Base-by-base conservation (phyloP, 2,888 invertebrate genomes). In the Poecilobothrus nobilitatus region DNA sequence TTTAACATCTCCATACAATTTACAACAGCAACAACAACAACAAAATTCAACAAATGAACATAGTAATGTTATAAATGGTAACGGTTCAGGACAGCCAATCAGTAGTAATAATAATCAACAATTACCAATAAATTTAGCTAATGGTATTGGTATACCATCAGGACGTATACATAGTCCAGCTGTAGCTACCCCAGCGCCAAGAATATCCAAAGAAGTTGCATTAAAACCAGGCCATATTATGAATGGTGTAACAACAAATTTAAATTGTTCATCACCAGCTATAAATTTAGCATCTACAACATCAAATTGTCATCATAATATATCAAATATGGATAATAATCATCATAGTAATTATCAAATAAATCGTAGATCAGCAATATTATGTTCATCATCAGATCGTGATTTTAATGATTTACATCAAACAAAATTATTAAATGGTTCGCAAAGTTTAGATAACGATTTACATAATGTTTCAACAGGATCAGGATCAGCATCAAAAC, bases 131-230 rank as follows among this genome's bases (percentile, higher is more conserved):
- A 65, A 37, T 65, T 53, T 53, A 53, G 20, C 65, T 20, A 34
- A 34, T 65, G 34, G 34, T 8, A 65, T 20, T 4, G 20, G 10
- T 37, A 27, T 65, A 20, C 37, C 76, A 70, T 71, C 76, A 22
- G 77, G 77, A n/a, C 73, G 78, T 68, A 79, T 81, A 67, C 76
- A 79, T 68, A 78, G 76, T 68, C 79, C 80, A 37, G 82, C 82
- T 3, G 76, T 78, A 44, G 79, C 79, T 5, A 78, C 80, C 22
- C 81, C 79, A 41, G 80, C 82, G 0, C 78, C 78, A 0, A 76
- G 81, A 15, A 76, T 81, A 61, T 76, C 80, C 67, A 82, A 82
- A 74, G 81, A 82, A 73, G 73, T 81, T 44, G 82, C 81, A 12
- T 71, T 73, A 71, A 66, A 68, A 65, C 20, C 67, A 63, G 67